Conservation (phyloP, 2,888 invertebrate genomes). For the Bhutanitis thaidina region DNA sequence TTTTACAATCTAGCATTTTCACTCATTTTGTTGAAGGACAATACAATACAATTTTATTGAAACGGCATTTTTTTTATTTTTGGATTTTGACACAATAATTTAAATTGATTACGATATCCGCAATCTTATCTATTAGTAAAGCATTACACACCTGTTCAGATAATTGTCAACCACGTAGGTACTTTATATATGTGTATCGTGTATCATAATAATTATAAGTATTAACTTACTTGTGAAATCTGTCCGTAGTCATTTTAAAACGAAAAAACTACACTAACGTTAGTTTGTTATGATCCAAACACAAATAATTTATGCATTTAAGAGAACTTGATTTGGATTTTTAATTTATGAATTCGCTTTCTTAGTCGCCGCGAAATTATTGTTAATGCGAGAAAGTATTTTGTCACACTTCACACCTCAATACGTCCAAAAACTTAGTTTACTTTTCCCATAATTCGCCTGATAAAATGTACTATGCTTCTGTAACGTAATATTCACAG, state of each 20-base stretch:
- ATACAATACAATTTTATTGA: too few species aligned
- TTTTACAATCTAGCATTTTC: too few species aligned
- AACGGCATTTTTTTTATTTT: too few species aligned
- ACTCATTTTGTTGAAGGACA: too few species aligned
- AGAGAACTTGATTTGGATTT: conserved; percentile 68
- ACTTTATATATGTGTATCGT: too few species aligned
- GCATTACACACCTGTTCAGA: too few species aligned
- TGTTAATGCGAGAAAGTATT: conserved; percentile 65
- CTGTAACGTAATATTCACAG: too few species aligned
- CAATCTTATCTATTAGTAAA: conserved; percentile 43
- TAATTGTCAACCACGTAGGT: too few species aligned
- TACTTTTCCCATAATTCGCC: conserved; percentile 23
- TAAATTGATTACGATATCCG: conserved; percentile 16
- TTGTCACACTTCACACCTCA: conserved; percentile 54
- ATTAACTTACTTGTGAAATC: conserved; percentile 81
- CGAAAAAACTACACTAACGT: conserved; percentile 1
- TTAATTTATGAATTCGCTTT: conserved; percentile 51
- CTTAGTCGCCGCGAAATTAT: conserved; percentile 57
- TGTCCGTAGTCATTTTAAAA: conserved; percentile 76
- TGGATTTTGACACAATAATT: too few species aligned
- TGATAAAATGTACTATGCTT: not conserved
- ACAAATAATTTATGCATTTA: not conserved
- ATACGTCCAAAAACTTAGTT: conserved; percentile 27
- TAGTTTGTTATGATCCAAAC: not conserved
- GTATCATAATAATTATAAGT: conserved; percentile 19